These are phyloP conservation scores for Antrozous pallidus DNA, from an alignment of 2,797 vertebrate species.

Conservation along the genomic window DNA sequence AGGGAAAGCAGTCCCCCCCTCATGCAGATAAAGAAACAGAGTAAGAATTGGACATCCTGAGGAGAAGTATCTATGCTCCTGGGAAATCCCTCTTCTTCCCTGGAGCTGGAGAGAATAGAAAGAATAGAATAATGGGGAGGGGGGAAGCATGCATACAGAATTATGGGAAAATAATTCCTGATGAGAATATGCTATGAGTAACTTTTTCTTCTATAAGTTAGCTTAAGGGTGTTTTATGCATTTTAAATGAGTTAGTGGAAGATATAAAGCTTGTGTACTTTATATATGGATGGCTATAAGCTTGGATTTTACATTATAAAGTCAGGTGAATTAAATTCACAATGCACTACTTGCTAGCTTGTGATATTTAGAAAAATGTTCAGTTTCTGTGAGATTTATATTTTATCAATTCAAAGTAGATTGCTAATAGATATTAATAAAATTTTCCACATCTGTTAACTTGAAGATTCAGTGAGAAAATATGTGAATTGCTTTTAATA, in stretches of 20 bases:
- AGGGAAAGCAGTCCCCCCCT: background rate
- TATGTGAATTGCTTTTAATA: background rate
- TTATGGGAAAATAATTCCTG: background rate
- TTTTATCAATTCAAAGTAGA: background rate
- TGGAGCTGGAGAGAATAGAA: background rate
- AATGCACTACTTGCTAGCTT: background rate
- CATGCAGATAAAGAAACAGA: background rate
- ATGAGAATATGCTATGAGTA: background rate
- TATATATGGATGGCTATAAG: background rate
- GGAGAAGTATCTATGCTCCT: background rate
- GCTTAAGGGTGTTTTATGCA: background rate
- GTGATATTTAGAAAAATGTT: background rate
- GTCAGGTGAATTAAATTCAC: background rate
- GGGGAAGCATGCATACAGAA: background rate
- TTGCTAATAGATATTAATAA: background rate
- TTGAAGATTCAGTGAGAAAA: constrained; percentile 15
- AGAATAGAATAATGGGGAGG: background rate
- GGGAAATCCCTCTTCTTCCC: background rate
- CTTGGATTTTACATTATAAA: background rate
- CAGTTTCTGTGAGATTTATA: background rate
- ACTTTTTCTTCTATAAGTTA: background rate
- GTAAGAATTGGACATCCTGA: background rate
- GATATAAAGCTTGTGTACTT: background rate
- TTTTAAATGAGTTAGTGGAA: background rate
- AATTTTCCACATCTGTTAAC: background rate